phyloP scores from a whole-genome alignment of 1,140 invertebrate species.

The Drosophila prosaltans region DNA sequence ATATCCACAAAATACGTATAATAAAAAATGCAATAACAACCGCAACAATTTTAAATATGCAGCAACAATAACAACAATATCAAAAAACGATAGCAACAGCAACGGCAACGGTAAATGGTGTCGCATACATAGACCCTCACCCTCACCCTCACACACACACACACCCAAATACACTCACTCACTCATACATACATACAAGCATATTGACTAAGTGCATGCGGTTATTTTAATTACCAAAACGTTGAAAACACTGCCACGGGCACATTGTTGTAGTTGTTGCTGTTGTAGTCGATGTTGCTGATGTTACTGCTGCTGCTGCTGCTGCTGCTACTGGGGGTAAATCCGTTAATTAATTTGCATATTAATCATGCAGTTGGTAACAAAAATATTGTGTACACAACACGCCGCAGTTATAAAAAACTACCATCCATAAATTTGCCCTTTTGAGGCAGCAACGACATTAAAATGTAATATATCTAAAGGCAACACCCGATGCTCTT shows the following conservation, averaged over 20 bases:
- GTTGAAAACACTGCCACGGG: slow-evolving; percentile 45
- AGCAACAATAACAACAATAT: slow-evolving; percentile 44
- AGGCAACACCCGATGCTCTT: slow-evolving; percentile 21
- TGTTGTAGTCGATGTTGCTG: slow-evolving; percentile 6
- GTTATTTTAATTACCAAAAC: slow-evolving; percentile 82
- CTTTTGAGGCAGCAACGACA: slow-evolving; percentile 29
- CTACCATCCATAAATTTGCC: slow-evolving; percentile 61
- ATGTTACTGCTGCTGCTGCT: slow-evolving; percentile 26
- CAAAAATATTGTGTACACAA: slow-evolving; percentile 26
- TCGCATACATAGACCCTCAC: slow-evolving; percentile 22
- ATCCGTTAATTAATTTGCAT: slow-evolving; percentile 81
- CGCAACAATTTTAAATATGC: slow-evolving; percentile 76
- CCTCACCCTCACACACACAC: slow-evolving; percentile 1
- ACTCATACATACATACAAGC: slow-evolving; percentile 40
- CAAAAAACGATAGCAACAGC: slow-evolving; percentile 21
- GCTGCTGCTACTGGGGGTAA: slow-evolving; percentile 63
- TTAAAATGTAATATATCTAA: slow-evolving; percentile 59
- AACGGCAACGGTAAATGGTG: slow-evolving; percentile 41
- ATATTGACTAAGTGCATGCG: slow-evolving; percentile 78
- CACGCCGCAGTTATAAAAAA: slow-evolving; percentile 31
- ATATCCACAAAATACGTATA: slow-evolving; percentile 59
- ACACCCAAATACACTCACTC: slow-evolving; percentile 16
- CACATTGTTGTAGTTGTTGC: slow-evolving; percentile 30
- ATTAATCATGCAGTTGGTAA: slow-evolving; percentile 74
- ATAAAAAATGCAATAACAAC: slow-evolving; percentile 80